Conservation (phyloP, 2,888 invertebrate genomes). For the Stenichneumon culpator region DNA sequence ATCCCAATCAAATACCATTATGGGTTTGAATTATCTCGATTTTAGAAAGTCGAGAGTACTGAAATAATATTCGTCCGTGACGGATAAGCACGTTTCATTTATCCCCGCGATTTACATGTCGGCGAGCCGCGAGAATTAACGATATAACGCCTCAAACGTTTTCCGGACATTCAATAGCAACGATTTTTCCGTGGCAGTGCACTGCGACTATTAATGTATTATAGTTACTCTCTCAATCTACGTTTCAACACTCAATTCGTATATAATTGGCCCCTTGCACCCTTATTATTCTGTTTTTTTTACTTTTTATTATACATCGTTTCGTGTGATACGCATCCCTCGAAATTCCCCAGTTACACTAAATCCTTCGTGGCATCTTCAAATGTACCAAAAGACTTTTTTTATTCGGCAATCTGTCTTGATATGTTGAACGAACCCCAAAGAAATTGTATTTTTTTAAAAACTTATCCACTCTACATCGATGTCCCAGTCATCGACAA, state of each 20-base stretch:
- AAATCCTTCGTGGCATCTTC: background rate
- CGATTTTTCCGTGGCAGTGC: constrained; percentile 42
- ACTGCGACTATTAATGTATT: constrained; percentile 58
- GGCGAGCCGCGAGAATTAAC: constrained; percentile 55
- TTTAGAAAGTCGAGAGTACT: constrained; percentile 51
- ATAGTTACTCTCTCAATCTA: constrained; percentile 69
- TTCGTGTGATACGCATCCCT: constrained; percentile 54
- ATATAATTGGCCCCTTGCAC: constrained; percentile 82
- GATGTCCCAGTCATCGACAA: background rate
- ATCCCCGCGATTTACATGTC: constrained; percentile 36
- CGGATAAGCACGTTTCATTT: constrained; percentile 25
- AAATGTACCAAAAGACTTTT: constrained; percentile 11
- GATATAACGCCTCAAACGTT: constrained; percentile 17
- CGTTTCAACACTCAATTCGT: constrained; percentile 75
- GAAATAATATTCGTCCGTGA: constrained; percentile 41
- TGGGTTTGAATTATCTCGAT: constrained; percentile 6
- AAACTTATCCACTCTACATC: too few species aligned
- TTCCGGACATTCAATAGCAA: constrained; percentile 11
- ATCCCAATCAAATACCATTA: constrained; percentile 35
- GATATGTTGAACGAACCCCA: constrained; percentile 22
- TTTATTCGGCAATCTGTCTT: background rate
- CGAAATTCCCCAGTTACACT: constrained; percentile 41
- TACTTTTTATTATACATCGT: constrained; percentile 70
- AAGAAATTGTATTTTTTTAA: background rate
- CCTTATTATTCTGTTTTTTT: constrained; percentile 70